phyloP scores from a whole-genome alignment of 2,888 invertebrate genomes.

The Apamea epomidion region DNA sequence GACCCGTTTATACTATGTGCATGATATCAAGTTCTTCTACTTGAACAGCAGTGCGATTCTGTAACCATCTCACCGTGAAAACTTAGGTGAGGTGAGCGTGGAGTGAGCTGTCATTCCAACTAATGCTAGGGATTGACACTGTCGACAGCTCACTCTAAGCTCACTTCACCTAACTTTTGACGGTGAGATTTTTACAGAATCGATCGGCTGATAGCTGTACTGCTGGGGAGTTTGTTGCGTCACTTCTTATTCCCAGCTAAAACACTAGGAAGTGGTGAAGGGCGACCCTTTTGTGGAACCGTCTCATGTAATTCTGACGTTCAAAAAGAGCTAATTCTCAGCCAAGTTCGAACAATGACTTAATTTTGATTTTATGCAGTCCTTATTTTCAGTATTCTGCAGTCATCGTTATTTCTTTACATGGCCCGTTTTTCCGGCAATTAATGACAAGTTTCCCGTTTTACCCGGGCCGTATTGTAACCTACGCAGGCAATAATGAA shows the following conservation, averaged over 20 bases:
- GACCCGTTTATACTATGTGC: neutral
- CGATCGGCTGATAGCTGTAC: too few relatives aligned
- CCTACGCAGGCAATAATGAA: conserved; percentile 16
- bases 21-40: neutral
- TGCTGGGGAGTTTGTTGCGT: neutral
- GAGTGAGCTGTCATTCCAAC: too few relatives aligned
- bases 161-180: too few relatives aligned
- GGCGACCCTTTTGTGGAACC: neutral
- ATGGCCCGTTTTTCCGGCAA: neutral
- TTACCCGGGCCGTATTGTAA: neutral
- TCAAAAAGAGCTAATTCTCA: neutral
- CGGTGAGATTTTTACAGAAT: too few relatives aligned
- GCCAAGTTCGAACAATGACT: neutral
- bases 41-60: too few relatives aligned
- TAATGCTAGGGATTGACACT: too few relatives aligned
- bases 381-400: neutral
- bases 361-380: neutral
- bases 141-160: too few relatives aligned
- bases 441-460: neutral
- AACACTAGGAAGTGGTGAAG: neutral
- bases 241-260: neutral
- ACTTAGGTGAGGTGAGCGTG: too few relatives aligned
- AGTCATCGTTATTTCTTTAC: neutral
- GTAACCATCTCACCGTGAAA: too few relatives aligned
- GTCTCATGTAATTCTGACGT: neutral